phyloP scores from a whole-genome alignment of 2,113 vertebrate genomes.

The Paradoxurus hermaphroditus region DNA sequence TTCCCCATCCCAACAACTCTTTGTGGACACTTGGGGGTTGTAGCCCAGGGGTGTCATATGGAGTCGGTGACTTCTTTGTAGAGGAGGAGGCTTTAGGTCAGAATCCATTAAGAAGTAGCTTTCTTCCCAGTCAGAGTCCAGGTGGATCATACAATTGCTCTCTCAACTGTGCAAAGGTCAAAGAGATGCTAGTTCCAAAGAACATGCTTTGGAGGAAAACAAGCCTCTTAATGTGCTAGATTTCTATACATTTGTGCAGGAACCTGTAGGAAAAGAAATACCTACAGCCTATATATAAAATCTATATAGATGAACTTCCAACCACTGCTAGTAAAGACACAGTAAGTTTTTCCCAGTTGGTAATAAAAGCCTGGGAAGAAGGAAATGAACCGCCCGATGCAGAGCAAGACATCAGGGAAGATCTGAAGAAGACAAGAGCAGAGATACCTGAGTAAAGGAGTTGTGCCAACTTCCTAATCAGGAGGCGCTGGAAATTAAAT shows the following conservation, averaged over 20 bases:
- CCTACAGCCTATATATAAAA: not conserved
- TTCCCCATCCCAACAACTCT: not conserved
- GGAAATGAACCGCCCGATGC: not conserved
- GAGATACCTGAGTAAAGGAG: not conserved
- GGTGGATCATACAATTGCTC: not conserved
- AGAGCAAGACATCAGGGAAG: not conserved
- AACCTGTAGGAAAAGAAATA: not conserved
- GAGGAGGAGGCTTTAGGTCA: not conserved
- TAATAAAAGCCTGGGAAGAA: not conserved
- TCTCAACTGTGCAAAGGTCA: not conserved
- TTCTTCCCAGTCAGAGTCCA: not conserved
- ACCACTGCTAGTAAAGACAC: not conserved
- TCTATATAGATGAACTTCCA: not conserved
- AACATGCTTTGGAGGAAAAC: not conserved
- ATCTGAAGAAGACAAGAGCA: not conserved
- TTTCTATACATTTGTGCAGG: not conserved
- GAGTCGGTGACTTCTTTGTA: not conserved
- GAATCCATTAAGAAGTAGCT: not conserved
- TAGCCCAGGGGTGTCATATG: not conserved
- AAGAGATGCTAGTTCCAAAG: not conserved
- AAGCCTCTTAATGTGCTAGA: not conserved
- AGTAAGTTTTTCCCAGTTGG: not conserved
- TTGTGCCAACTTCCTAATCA: not conserved
- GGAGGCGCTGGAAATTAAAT: not conserved
- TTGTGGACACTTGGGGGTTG: not conserved